phyloP scores from a whole-genome alignment of 2,797 vertebrate species.

The Gymnoscopelus microlampas region DNA sequence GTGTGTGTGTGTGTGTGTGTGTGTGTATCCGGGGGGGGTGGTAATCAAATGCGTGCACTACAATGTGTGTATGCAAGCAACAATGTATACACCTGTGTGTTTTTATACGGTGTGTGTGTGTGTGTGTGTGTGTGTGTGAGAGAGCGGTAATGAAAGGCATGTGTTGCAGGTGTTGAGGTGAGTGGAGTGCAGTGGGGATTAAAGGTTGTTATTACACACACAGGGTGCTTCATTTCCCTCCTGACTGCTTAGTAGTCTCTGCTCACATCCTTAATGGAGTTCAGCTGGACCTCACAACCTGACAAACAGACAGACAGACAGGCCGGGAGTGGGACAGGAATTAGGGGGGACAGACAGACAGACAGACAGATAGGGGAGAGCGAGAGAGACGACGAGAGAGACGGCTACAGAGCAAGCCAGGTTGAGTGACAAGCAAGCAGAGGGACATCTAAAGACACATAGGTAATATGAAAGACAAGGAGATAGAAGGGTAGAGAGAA shows the following conservation, averaged over 20 bases:
- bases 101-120: neutral
- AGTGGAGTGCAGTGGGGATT: constrained; percentile 68
- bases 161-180: constrained; percentile 60
- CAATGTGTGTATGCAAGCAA: neutral
- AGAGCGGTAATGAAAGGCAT: constrained; percentile 45
- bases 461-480: neutral
- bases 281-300: constrained; percentile 52
- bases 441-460: constrained; percentile 5
- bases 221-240: constrained; percentile 69
- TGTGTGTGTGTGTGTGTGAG: neutral
- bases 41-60: no score
- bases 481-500: neutral
- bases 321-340: constrained; percentile 6
- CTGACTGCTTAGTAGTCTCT: constrained; percentile 57
- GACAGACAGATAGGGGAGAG: constrained; percentile 7
- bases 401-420: neutral
- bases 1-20: neutral
- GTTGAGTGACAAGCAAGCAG: neutral
- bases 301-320: constrained; percentile 25
- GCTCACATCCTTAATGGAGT: constrained; percentile 72
- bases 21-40: no score
- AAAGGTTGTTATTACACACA: constrained; percentile 70
- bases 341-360: constrained; percentile 7
- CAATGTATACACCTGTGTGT: neutral
- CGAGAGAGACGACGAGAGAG: neutral